phyloP scores from a whole-genome alignment of 2,113 vertebrate genomes.

The Charadrius vociferus region DNA sequence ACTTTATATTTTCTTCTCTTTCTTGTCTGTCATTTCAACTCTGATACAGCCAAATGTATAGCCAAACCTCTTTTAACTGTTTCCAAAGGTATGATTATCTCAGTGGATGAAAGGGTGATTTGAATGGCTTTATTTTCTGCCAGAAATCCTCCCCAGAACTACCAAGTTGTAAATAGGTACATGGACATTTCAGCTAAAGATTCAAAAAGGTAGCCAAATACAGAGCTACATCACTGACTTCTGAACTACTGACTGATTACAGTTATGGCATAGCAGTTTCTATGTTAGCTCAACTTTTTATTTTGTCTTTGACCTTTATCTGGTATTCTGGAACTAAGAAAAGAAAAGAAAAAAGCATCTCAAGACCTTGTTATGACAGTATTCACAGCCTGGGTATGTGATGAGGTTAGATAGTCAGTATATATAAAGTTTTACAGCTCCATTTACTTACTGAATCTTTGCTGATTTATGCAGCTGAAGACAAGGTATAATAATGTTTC shows the following conservation, averaged over 20 bases:
- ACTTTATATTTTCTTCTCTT: neutral
- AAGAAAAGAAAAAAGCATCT: neutral
- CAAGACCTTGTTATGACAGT: neutral
- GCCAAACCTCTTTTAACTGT: neutral
- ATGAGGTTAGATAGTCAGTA: neutral
- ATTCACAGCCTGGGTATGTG: neutral
- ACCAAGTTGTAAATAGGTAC: neutral
- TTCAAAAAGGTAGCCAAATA: neutral
- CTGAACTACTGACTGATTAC: neutral
- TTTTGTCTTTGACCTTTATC: neutral
- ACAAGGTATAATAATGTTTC: neutral
- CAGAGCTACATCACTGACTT: neutral
- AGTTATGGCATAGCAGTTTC: neutral
- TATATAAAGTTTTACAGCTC: neutral
- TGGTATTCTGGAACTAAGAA: neutral
- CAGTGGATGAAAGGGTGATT: neutral
- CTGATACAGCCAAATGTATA: neutral
- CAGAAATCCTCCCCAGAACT: neutral
- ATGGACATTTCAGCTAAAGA: neutral
- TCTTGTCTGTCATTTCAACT: neutral
- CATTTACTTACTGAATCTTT: neutral
- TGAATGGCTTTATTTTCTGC: neutral
- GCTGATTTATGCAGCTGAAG: neutral
- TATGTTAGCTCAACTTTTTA: neutral
- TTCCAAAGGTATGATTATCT: neutral